Evolutionary conservation across 2,797 vertebrate genomes (phyloP), one percentile per base, ranked within the genome.

Genomic region (Heteromormyrus szaboi): DNA sequence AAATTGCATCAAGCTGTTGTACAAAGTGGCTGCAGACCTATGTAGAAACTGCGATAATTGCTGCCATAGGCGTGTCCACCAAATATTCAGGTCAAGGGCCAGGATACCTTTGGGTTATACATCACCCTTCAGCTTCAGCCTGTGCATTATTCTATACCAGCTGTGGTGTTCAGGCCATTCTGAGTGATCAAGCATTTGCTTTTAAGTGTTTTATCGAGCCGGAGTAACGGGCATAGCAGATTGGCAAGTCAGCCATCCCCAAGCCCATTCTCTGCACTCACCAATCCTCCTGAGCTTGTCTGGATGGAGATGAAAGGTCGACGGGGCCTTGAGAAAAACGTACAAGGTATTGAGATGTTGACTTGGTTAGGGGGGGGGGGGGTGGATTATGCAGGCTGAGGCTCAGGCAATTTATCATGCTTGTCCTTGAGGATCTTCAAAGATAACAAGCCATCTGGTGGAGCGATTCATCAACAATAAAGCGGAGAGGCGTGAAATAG

Each of bases 361-460:
- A 93, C 92, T 94, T 89, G 88, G 85, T 90, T 88, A 88, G 91
- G 91, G 88, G 86, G 44, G 54, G 95, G 62, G 46, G 44, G 37
- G 37, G 95, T 92, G 93, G 93, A 95, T 95, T 94, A 94, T 94
- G 95, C 93, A 93, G 93, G 93, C 92, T 93, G 76, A 94, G 96
- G 96, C 95, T 95, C 93, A 94, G 94, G 93, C 93, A 92, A 98
- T 98, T 97, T 95, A 97, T 97, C 97, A 98, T 95, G 95, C 97
- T 96, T 95, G 87, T 97, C 96, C 92, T 93, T 90, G 95, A 96
- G 95, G 95, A 94, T 96, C 96, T 98, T 98, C 97, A 99, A 98
- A 98, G 97, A 96, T 96, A 96, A 96, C 94, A 92, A 95, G 95
- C 95, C 97, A 98, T 98, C 97, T 99, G 98, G 96, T 97, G 93